Percentiles rank a stretch among this genome's conserved stretches.
phyloP scores from a whole-genome alignment of 2,113 vertebrate species.

The Plectropomus leopardus region DNA sequence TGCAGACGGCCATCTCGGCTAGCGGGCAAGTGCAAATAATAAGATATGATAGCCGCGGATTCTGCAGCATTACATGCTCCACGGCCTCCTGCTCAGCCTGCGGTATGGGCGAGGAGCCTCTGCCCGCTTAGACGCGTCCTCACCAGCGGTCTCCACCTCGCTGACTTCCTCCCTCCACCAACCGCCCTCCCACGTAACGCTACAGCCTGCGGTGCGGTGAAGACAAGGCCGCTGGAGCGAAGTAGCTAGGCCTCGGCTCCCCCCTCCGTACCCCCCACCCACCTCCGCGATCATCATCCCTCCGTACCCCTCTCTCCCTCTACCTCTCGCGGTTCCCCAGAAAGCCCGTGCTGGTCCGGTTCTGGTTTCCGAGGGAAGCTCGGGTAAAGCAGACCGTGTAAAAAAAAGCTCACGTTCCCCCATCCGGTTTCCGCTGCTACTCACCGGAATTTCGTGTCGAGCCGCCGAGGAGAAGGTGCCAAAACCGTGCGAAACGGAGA shows the following conservation, averaged over 20 bases:
- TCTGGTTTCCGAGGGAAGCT: conserved; percentile 75
- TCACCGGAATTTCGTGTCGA: conserved; percentile 84
- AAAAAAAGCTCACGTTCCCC: conserved; percentile 37
- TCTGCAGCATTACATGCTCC: conserved; percentile 52
- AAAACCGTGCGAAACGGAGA: conserved; percentile 81
- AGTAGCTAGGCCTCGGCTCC: conserved; percentile 81
- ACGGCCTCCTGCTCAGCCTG: conserved; percentile 61
- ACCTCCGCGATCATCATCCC: conserved; percentile 76
- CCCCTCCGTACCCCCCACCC: conserved; percentile 56
- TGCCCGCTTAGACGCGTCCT: conserved; percentile 61
- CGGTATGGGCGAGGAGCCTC: conserved; percentile 39
- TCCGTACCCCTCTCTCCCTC: conserved; percentile 82
- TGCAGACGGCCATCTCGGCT: conserved; percentile 79
- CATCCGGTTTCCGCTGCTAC: conserved; percentile 65
- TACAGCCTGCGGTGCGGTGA: conserved; percentile 76
- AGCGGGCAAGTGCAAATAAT: conserved; percentile 73
- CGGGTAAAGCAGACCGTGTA: conserved; percentile 53
- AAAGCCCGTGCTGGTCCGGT: conserved; percentile 81
- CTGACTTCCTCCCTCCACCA: conserved; percentile 78
- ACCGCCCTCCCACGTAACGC: conserved; percentile 80
- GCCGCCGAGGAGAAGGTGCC: conserved; percentile 74
- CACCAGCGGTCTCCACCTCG: conserved; percentile 69
- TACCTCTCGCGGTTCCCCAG: conserved; percentile 83
- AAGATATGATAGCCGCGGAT: conserved; percentile 48
- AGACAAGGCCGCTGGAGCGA: conserved; percentile 84